phyloP scores from a whole-genome alignment of 1,140 invertebrate genomes.

The Bradynema listronoti region DNA sequence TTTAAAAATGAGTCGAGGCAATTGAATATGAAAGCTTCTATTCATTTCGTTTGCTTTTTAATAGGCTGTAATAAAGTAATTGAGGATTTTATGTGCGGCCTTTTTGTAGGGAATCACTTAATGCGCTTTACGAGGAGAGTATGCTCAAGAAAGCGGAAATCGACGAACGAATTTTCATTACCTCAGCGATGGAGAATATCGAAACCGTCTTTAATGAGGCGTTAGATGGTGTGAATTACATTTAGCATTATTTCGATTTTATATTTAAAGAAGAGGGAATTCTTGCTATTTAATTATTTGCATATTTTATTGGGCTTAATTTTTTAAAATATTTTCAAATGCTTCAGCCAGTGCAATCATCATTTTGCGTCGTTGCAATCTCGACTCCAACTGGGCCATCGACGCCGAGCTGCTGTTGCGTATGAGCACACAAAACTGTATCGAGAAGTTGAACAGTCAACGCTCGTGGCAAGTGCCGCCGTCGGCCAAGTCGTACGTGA shows the following conservation, averaged over 20 bases:
- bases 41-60: too few relatives aligned
- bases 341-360: slow-evolving; percentile 31
- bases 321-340: background rate
- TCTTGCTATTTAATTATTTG: background rate
- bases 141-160: slow-evolving; percentile 84
- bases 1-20: background rate
- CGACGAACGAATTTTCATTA: slow-evolving; percentile 83
- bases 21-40: slow-evolving; percentile 31
- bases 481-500: slow-evolving; percentile 38
- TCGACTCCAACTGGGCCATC: slow-evolving; percentile 32
- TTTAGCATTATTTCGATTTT: slow-evolving; percentile 4
- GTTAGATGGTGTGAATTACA: slow-evolving; percentile 33
- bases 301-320: background rate
- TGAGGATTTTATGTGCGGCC: too few relatives aligned
- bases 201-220: slow-evolving; percentile 66
- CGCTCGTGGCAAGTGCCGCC: slow-evolving; percentile 14
- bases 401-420: slow-evolving; percentile 39
- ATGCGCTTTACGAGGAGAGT: slow-evolving; percentile 80
- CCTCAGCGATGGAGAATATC: slow-evolving; percentile 63
- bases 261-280: slow-evolving; percentile 4
- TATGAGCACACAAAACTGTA: slow-evolving; percentile 39
- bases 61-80: too few relatives aligned
- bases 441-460: slow-evolving; percentile 38
- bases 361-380: slow-evolving; percentile 15
- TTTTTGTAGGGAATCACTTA: slow-evolving; percentile 50